Conservation (phyloP, 2,888 invertebrate genomes). For the Drosophila testacea region DNA sequence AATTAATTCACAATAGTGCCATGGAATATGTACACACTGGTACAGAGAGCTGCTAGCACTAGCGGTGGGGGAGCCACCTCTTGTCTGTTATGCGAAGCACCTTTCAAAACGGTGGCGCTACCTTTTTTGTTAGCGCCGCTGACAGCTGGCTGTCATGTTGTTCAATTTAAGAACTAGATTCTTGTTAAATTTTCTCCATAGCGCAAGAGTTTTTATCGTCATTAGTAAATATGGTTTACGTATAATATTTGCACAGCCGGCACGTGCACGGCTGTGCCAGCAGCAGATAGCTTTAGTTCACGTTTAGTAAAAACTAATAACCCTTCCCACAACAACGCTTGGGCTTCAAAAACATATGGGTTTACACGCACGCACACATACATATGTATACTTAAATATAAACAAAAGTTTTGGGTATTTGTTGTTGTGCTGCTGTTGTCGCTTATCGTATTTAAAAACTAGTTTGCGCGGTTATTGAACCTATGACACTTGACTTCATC, state of each 20-base stretch:
- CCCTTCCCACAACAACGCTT: background rate
- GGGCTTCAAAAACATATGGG: constrained; percentile 12
- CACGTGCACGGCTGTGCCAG: constrained; percentile 34
- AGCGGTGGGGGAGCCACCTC: too few species aligned
- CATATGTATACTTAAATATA: constrained; percentile 14
- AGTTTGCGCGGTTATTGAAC: constrained; percentile 72
- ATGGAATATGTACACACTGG: constrained; percentile 21
- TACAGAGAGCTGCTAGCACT: too few species aligned
- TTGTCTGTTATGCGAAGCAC: too few species aligned
- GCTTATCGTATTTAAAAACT: constrained; percentile 67
- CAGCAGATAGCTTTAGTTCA: background rate
- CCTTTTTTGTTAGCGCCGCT: too few species aligned
- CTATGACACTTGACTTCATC: constrained; percentile 70
- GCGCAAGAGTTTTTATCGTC: too few species aligned
- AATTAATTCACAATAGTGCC: constrained; percentile 28
- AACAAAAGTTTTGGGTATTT: constrained; percentile 30
- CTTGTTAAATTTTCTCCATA: too few species aligned
- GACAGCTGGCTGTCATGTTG: too few species aligned
- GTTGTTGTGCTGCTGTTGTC: constrained; percentile 30
- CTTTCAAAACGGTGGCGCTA: too few species aligned
- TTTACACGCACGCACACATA: background rate
- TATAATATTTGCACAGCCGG: constrained; percentile 48
- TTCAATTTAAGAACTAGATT: too few species aligned
- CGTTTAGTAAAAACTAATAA: constrained; percentile 1
- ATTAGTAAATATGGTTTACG: constrained; percentile 10